These are phyloP conservation scores for Bryconaethiops microstoma DNA, from an alignment of 2,797 vertebrate species.

Conservation along the genomic window DNA sequence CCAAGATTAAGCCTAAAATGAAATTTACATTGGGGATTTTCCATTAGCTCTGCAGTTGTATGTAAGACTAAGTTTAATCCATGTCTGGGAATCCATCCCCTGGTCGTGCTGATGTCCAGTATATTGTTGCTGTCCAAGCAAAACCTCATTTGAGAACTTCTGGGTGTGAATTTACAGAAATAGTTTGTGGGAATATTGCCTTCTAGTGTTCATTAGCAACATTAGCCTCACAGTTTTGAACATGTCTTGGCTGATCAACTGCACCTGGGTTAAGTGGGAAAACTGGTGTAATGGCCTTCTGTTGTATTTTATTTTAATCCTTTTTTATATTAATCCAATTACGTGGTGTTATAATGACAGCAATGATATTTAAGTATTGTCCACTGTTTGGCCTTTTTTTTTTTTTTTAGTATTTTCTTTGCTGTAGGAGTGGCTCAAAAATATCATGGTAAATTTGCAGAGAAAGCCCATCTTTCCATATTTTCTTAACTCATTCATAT, in stretches of 20 bases:
- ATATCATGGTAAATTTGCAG: slow-evolving; percentile 25
- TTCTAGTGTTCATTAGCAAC: no score
- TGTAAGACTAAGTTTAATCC: neutral
- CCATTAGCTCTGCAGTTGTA: neutral
- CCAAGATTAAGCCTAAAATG: slow-evolving; percentile 20
- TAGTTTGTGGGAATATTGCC: neutral
- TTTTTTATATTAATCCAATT: neutral
- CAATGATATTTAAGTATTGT: neutral
- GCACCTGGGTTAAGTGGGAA: no score
- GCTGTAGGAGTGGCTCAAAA: slow-evolving; percentile 38
- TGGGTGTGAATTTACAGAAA: neutral
- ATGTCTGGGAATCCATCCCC: neutral
- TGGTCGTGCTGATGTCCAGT: neutral
- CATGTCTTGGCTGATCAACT: no score
- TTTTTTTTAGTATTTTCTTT: slow-evolving; percentile 19
- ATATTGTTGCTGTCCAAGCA: neutral
- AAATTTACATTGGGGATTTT: neutral
- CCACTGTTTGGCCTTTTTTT: neutral
- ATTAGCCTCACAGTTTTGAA: no score
- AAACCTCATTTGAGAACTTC: neutral
- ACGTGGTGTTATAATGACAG: neutral
- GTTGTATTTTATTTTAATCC: neutral
- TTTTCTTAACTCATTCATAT: slow-evolving; percentile 49
- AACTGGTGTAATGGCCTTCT: no score
- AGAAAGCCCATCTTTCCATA: neutral